Evolutionary conservation across 2,113 vertebrate species (phyloP).

Genomic region (Apaloderma vittatum): DNA sequence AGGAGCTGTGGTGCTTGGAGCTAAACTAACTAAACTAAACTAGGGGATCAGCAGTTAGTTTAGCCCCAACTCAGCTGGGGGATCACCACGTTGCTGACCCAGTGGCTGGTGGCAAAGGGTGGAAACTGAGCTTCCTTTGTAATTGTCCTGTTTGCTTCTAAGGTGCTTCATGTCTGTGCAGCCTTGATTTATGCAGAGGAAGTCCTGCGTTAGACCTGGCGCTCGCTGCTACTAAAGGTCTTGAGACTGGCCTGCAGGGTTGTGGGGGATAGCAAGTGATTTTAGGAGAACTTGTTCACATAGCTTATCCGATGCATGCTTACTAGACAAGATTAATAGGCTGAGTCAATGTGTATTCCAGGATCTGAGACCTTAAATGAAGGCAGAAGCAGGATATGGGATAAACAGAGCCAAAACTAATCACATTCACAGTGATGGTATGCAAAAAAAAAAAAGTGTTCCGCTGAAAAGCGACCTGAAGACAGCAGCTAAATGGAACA

Average conservation of each 20-base stretch:
- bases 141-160: neutral
- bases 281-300: neutral
- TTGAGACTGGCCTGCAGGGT: neutral
- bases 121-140: neutral
- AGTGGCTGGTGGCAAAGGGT: neutral
- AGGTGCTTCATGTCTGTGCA: neutral
- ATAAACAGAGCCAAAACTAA: neutral
- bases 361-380: neutral
- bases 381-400: neutral
- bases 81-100: neutral
- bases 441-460: neutral
- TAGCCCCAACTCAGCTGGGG: neutral
- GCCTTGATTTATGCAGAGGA: neutral
- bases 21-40: accelerated
- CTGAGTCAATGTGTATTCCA: neutral
- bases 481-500: neutral
- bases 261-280: neutral
- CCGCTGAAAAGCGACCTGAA: neutral
- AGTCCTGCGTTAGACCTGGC: neutral
- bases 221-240: neutral
- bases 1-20: neutral
- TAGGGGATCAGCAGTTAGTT: too few relatives aligned
- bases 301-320: accelerated
- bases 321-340: neutral
- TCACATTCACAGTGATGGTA: neutral